Percentiles rank a stretch among this genome's conserved stretches.
Conservation (phyloP, 2,888 invertebrate genomes). For the Ormyrus thymus region DNA sequence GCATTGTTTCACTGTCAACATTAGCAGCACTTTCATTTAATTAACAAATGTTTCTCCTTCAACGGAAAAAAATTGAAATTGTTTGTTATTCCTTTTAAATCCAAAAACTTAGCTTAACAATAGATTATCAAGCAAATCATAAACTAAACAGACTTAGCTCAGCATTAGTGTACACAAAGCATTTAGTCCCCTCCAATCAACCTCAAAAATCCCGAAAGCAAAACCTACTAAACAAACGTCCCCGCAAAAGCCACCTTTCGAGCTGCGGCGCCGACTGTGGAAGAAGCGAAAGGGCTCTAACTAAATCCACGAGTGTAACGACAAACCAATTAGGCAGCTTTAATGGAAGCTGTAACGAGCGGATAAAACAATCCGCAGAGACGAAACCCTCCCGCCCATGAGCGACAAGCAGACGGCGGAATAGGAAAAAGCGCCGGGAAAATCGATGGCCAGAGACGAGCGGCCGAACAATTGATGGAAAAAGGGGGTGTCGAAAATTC, state of each 20-base stretch:
- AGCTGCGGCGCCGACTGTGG: background rate
- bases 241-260: background rate
- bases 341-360: constrained; percentile 64
- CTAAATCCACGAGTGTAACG: constrained; percentile 54
- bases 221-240: background rate
- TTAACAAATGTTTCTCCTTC: too few species aligned
- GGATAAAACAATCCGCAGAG: constrained; percentile 61
- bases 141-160: too few species aligned
- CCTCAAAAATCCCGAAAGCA: too few species aligned
- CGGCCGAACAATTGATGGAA: constrained; percentile 9
- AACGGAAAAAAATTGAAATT: too few species aligned
- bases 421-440: constrained; percentile 1
- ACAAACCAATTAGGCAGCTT: constrained; percentile 67
- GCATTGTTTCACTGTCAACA: too few species aligned
- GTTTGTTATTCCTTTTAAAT: too few species aligned
- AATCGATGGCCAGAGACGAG: background rate
- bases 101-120: too few species aligned
- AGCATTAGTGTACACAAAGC: too few species aligned
- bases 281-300: constrained; percentile 42
- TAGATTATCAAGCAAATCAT: too few species aligned
- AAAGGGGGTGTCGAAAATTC: constrained; percentile 34
- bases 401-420: background rate
- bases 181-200: too few species aligned
- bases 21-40: too few species aligned
- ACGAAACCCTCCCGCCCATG: constrained; percentile 20